These are phyloP conservation scores for Lerista edwardsae DNA, from an alignment of 2,797 vertebrate genomes.

Conservation along the genomic window DNA sequence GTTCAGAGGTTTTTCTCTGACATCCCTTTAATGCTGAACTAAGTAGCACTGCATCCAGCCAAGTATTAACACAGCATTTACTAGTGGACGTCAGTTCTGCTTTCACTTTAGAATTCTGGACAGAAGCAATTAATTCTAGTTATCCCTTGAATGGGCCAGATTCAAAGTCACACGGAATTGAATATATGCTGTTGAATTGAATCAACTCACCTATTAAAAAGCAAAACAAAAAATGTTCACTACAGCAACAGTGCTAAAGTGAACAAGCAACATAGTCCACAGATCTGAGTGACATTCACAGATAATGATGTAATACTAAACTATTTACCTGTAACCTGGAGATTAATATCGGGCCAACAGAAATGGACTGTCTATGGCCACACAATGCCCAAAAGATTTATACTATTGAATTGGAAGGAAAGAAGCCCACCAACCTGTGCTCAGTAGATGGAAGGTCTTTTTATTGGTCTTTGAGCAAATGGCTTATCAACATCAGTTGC, in stretches of 20 bases:
- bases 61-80: background rate
- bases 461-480: no score
- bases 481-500: no score
- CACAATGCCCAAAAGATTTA: no score
- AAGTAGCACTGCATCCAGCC: background rate
- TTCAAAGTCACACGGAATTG: background rate
- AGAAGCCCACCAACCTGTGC: no score
- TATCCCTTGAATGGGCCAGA: background rate
- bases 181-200: background rate
- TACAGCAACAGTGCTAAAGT: background rate
- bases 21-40: constrained; percentile 5
- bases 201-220: background rate
- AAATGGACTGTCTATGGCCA: no score
- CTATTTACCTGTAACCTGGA: no score
- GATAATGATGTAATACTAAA: no score
- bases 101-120: background rate
- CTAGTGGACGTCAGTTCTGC: background rate
- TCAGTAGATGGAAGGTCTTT: no score
- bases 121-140: background rate
- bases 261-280: no score
- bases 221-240: background rate
- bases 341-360: no score
- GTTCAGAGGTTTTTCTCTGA: constrained; percentile 2
- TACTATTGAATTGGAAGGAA: no score
- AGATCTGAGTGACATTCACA: no score